These are phyloP conservation scores for Maccullochella peelii DNA, from an alignment of 2,113 vertebrate species.

Conservation along the genomic window DNA sequence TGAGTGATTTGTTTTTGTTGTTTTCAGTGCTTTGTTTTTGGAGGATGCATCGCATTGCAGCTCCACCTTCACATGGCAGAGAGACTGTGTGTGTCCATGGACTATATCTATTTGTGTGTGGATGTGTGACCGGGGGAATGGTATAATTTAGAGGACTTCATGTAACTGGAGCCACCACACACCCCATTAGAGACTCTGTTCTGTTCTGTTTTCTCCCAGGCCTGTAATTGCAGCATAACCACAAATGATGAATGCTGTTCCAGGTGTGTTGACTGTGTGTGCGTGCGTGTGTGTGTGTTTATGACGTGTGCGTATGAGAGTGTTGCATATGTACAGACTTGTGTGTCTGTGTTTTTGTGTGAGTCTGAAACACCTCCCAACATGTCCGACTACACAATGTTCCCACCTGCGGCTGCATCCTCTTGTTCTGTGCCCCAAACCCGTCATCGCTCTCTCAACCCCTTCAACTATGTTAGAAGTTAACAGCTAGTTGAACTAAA, in stretches of 20 bases:
- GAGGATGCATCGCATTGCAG: not conserved
- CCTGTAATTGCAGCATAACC: slow-evolving; percentile 77
- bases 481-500: not conserved
- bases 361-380: slow-evolving; percentile 40
- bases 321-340: not conserved
- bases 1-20: not conserved
- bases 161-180: slow-evolving; percentile 59
- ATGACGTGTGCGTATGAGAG: not conserved
- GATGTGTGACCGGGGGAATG: not conserved
- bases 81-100: not conserved
- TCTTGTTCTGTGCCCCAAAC: not conserved
- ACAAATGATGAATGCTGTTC: slow-evolving; percentile 72
- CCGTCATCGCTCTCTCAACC: not conserved
- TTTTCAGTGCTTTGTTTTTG: slow-evolving; percentile 6
- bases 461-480: not conserved
- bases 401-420: slow-evolving; percentile 25
- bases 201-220: slow-evolving; percentile 59
- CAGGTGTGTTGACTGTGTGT: slow-evolving; percentile 63
- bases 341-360: slow-evolving; percentile 3
- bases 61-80: slow-evolving; percentile 1
- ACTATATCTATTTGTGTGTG: not conserved
- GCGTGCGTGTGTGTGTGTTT: slow-evolving; percentile 1
- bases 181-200: slow-evolving; percentile 53
- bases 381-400: slow-evolving; percentile 42
- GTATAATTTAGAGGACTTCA: slow-evolving; percentile 37